Percentiles rank a stretch among this genome's conserved stretches.
phyloP scores from a whole-genome alignment of 2,113 vertebrate species.

The Planiliza haematocheilus region DNA sequence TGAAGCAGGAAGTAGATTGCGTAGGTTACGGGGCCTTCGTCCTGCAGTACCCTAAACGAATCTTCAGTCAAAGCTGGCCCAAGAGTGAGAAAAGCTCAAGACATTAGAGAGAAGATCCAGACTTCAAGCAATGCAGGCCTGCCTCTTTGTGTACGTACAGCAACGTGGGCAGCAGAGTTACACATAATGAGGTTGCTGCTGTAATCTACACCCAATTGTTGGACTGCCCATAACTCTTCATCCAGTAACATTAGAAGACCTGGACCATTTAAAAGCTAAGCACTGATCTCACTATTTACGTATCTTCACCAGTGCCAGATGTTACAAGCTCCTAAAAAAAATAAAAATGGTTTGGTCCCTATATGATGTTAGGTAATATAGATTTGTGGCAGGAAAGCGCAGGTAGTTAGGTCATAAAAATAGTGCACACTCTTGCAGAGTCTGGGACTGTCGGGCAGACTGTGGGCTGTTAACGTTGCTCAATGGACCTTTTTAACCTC shows the following conservation, averaged over 20 bases:
- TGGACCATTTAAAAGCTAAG: constrained; percentile 54
- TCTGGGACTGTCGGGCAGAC: constrained; percentile 40
- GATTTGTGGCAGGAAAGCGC: constrained; percentile 64
- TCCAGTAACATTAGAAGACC: constrained; percentile 63
- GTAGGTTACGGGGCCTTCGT: too few relatives aligned
- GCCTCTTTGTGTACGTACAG: constrained; percentile 21
- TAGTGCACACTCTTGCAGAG: constrained; percentile 49
- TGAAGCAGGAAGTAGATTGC: too few relatives aligned
- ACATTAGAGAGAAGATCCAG: constrained; percentile 15
- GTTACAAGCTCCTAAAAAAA: constrained; percentile 48
- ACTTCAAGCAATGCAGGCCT: constrained; percentile 1
- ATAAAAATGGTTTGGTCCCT: constrained; percentile 42
- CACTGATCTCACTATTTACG: constrained; percentile 67
- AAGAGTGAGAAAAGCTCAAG: background rate
- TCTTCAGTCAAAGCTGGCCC: background rate
- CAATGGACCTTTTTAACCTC: constrained; percentile 47
- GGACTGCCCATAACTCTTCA: constrained; percentile 53
- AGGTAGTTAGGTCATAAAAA: constrained; percentile 69
- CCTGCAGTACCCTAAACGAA: too few relatives aligned
- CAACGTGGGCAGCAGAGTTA: constrained; percentile 12
- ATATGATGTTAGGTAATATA: constrained; percentile 52
- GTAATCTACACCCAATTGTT: constrained; percentile 65
- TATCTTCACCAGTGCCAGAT: constrained; percentile 70
- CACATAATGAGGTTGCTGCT: constrained; percentile 51
- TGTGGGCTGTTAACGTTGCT: constrained; percentile 63